These are phyloP conservation scores for Lasius platythorax DNA, from an alignment of 2,888 invertebrate genomes.

Conservation along the genomic window DNA sequence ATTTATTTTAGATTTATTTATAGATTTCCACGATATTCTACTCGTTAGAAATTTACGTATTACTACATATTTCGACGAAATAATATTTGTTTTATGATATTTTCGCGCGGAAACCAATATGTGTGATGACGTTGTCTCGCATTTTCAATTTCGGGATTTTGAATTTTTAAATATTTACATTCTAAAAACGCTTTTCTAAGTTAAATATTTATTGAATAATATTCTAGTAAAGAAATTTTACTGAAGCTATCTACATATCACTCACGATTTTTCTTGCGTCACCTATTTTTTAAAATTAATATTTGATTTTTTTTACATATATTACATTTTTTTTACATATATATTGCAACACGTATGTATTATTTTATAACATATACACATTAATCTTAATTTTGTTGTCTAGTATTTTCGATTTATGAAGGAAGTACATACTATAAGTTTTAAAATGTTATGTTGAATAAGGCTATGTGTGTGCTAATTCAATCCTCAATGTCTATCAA, in stretches of 20 bases:
- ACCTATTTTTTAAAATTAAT: background rate
- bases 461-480: background rate
- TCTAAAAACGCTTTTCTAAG: background rate
- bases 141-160: background rate
- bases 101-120: background rate
- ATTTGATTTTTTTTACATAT: background rate
- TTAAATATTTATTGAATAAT: background rate
- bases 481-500: background rate
- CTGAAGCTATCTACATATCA: background rate
- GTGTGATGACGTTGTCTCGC: background rate
- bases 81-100: background rate
- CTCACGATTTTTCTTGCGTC: background rate
- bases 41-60: background rate
- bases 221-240: background rate
- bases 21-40: background rate
- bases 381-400: background rate
- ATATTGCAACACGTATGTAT: background rate
- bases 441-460: background rate
- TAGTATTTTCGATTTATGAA: background rate
- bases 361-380: background rate
- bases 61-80: background rate
- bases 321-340: background rate
- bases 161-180: background rate
- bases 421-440: background rate
- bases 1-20: conserved; percentile 8